Base-by-base conservation (phyloP, 2,888 invertebrate genomes). In the Eupithecia subfuscata region DNA sequence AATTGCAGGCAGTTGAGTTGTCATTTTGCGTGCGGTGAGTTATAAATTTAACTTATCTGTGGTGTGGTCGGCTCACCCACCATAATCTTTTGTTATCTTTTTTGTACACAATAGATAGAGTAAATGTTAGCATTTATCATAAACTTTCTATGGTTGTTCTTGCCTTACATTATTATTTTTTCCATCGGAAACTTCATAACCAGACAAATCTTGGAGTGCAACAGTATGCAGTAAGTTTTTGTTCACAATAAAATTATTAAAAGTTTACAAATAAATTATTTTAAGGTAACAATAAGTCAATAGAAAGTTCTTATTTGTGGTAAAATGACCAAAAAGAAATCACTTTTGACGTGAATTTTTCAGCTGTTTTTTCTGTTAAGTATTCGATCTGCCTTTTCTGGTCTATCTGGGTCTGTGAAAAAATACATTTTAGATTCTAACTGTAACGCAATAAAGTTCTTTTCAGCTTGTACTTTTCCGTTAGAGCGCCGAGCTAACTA, bases 141-240 rank as follows among this genome's bases (percentile, higher is more conserved):
- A 11, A 12, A 34, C 25, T 22, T 56, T 0, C 16, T 72, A 25
- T 60, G 72, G 72, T 67, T 25, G 25, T 8, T 74, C 52, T 25
- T 9, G 67, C 56, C 56, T 9, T 74, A 45, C 34, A 34, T 74
- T 60, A 22, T 68, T 30, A 60, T 74, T 60, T 45, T 74, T 60
- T 56, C 4, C 18, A 60, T 68, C 16, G 70, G 74, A 34, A 56
- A 74, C 12, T 71, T 70, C 45, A 48, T 71, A 16, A 71, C 67
- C 37, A 25, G 48, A 63, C 34, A 9, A 16, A 25, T 30, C 37
- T 12, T 52, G 52, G 69, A 52, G 45, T 12, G 8, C 22, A 22
- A n/a, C 22, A 34, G n/a, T 14, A 73, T 60, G 73, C 73, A 69
- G 73, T 73, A 43, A 73, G 73, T 73, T 60, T 60, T 25, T 60